phyloP scores from a whole-genome alignment of 1,140 invertebrate species.

The Nephila pilipes region DNA sequence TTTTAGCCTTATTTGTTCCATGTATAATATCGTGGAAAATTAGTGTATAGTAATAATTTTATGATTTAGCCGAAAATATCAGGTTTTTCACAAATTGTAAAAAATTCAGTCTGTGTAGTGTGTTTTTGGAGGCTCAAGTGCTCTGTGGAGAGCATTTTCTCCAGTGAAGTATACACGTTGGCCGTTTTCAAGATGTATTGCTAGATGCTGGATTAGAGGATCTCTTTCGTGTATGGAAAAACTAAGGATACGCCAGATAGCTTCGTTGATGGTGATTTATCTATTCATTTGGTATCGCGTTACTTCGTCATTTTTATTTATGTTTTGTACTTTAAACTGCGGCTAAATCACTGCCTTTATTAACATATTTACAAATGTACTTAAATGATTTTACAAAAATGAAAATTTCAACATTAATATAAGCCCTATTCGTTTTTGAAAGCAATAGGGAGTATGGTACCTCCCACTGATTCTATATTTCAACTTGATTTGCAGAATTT shows the following conservation, averaged over 20 bases:
- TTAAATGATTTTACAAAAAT: constrained; percentile 83
- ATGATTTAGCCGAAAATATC: too few relatives aligned
- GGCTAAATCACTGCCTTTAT: constrained; percentile 77
- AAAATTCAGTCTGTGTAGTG: too few relatives aligned
- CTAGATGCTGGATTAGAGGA: too few relatives aligned
- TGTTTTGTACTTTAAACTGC: not conserved
- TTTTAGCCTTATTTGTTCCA: too few relatives aligned
- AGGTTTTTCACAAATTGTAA: too few relatives aligned
- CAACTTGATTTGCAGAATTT: not conserved
- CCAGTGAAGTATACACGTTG: too few relatives aligned
- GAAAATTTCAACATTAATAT: constrained; percentile 83
- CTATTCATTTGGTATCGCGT: not conserved
- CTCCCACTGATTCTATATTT: constrained; percentile 81
- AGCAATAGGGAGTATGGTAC: constrained; percentile 81
- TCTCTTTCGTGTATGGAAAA: too few relatives aligned
- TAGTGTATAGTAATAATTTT: too few relatives aligned
- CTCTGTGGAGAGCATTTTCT: too few relatives aligned
- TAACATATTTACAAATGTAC: constrained; percentile 80
- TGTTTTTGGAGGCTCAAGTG: too few relatives aligned
- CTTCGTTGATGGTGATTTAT: not conserved
- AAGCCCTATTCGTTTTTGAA: constrained; percentile 82
- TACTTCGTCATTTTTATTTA: not conserved
- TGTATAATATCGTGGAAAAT: too few relatives aligned
- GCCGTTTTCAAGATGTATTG: too few relatives aligned
- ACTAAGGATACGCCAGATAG: not conserved